Evolutionary conservation across 64 coral and sea anemone genomes (phyloP), one percentile per base, ranked within the genome.

Genomic region (Montipora efflorescens): DNA sequence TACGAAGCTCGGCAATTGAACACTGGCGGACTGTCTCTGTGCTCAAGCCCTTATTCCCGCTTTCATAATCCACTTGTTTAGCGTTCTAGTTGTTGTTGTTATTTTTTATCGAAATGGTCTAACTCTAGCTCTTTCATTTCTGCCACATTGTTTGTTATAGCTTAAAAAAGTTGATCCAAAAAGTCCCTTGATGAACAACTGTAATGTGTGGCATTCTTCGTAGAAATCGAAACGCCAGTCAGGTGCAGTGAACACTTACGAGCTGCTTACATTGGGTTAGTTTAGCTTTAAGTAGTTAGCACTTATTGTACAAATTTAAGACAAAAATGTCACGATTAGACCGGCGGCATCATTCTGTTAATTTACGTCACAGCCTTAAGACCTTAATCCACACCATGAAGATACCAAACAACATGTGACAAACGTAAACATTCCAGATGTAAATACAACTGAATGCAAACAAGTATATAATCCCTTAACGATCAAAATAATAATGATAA

Each of bases 391-490:
- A 19, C 12, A 18, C 6, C 44, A 48, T 6, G 4, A 50, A 78
- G 9, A 10, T 10, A 49, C 76, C 15, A 18, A 78, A 46, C 5
- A 1, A 15, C 43, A 36, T 36, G 36, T 36, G 36, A 36, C 36
- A 78, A 12, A 49, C 76, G 49, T 46, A 4, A 78, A 78, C 45
- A 49, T 48, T 16, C 28, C 46, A 5, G 5, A 15, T 18, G 9
- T 64, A 19, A 75, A 75, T 75, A 75, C 6, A 12, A 75, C 20
- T 4, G 1, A 71, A 71, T 3, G 68, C 68, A 25, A 57, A 23
- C n/a, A 73, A 73, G 14, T 16, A 75, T 75, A 75, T 46, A 75
- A 75, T 21, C 73, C 73, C 73, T 75, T 13, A 75, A 75, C 73
- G 22, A 75, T 23, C 25, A n/a, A 75, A 75, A 75, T 75, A 57